phyloP scores from a whole-genome alignment of 2,888 invertebrate species.

The Terebella lapidaria region DNA sequence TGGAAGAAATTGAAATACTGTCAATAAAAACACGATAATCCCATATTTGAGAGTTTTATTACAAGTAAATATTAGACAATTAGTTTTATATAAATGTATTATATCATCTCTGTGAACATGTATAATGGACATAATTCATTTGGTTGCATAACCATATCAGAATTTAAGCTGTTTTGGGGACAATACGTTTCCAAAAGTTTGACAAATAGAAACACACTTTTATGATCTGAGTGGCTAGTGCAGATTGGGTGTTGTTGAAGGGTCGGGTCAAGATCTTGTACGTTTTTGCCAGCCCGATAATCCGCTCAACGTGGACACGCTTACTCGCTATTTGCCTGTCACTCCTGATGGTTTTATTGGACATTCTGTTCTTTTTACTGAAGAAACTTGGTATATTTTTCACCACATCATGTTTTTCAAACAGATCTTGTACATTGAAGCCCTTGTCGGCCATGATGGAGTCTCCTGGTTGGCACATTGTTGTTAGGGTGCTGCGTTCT shows the following conservation, averaged over 20 bases:
- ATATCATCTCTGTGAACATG: no score
- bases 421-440: conserved; percentile 24
- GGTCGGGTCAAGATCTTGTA: conserved; percentile 12
- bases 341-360: conserved; percentile 8
- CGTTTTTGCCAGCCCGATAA: conserved; percentile 22
- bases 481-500: conserved; percentile 5
- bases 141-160: no score
- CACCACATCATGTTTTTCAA: conserved; percentile 19
- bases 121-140: no score
- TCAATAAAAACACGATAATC: no score
- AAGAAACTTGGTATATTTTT: conserved; percentile 27
- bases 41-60: no score
- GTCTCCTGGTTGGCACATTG: conserved; percentile 6
- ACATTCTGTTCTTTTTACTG: conserved; percentile 23
- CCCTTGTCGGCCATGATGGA: conserved; percentile 14
- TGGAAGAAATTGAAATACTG: no score
- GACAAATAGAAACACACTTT: conserved; percentile 3
- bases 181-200: conserved; percentile 9
- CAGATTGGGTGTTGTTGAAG: conserved; percentile 3
- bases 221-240: conserved; percentile 3
- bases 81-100: no score
- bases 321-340: conserved; percentile 25
- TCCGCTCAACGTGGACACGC: conserved; percentile 25
- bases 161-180: conserved; percentile 6
- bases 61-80: no score